phyloP scores from a whole-genome alignment of 2,797 vertebrate genomes.

The Ctenopoma kingsleyae region DNA sequence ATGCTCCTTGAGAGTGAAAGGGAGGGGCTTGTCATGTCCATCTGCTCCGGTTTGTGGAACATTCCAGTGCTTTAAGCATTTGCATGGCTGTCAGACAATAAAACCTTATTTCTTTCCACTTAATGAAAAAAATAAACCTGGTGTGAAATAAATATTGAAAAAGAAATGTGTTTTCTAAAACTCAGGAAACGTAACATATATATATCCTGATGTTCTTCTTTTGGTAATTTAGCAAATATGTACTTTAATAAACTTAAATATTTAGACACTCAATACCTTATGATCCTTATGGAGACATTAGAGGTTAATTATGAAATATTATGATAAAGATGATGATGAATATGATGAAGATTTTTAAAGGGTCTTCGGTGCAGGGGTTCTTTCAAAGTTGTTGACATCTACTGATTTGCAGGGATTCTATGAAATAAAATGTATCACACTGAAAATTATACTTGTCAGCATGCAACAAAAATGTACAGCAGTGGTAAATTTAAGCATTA shows the following conservation, averaged over 20 bases:
- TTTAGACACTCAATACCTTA: not conserved
- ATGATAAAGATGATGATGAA: not conserved
- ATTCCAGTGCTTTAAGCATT: slow-evolving; percentile 79
- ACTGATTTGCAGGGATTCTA: not conserved
- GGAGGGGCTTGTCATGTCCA: slow-evolving; percentile 68
- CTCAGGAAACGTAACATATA: not conserved
- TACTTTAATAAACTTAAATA: not conserved
- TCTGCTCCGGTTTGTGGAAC: slow-evolving; percentile 74
- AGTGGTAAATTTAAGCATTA: not conserved
- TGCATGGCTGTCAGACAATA: slow-evolving; percentile 81
- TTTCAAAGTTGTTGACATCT: not conserved
- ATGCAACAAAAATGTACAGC: not conserved
- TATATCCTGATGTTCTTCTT: not conserved
- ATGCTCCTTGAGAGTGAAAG: slow-evolving; percentile 70
- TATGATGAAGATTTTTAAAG: not conserved
- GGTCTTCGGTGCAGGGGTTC: not conserved
- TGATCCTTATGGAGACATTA: not conserved
- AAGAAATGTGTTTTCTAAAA: slow-evolving; percentile 29
- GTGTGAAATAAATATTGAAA: slow-evolving; percentile 38
- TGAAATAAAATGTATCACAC: not conserved
- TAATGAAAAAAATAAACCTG: slow-evolving; percentile 22
- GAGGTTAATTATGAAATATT: not conserved
- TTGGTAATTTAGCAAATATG: slow-evolving; percentile 4
- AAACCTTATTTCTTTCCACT: slow-evolving; percentile 58
- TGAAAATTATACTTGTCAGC: not conserved